Conservation (phyloP, 2,113 vertebrate species). For the Pao palembangensis region DNA sequence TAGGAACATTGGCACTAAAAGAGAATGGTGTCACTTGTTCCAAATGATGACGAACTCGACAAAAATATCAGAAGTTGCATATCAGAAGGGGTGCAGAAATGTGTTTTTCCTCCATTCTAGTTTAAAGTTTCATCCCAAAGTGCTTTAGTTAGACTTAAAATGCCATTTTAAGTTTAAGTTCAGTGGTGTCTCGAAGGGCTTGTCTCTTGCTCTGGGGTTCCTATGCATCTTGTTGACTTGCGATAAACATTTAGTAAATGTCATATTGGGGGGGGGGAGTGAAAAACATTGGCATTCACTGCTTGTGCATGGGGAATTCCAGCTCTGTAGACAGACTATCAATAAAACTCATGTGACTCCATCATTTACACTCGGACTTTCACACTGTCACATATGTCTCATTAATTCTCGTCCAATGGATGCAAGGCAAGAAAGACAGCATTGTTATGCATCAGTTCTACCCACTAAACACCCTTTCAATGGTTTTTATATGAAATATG, state of each 20-base stretch:
- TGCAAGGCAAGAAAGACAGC: background rate
- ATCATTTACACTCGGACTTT: conserved; percentile 15
- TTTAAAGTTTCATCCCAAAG: conserved; percentile 8
- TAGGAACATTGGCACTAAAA: conserved; percentile 44
- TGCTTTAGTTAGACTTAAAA: background rate
- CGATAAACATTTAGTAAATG: conserved; percentile 31
- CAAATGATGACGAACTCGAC: conserved; percentile 44
- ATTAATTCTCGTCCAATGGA: conserved; percentile 8
- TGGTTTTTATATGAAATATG: too few species aligned
- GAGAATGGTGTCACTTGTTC: conserved; percentile 64
- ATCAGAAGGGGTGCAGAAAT: conserved; percentile 6
- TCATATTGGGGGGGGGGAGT: conserved; percentile 4
- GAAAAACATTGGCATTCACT: conserved; percentile 19
- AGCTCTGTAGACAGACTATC: conserved; percentile 28
- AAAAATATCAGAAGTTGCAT: conserved; percentile 40
- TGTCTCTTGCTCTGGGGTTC: background rate
- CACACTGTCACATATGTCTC: conserved; percentile 7
- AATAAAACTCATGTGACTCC: conserved; percentile 57
- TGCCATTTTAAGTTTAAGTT: background rate
- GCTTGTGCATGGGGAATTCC: conserved; percentile 55
- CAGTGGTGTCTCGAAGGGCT: background rate
- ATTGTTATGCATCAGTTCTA: background rate
- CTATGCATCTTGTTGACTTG: background rate
- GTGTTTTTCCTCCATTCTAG: conserved; percentile 4
- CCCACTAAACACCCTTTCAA: too few species aligned